phyloP scores from a whole-genome alignment of 1,140 invertebrate species.

The Leptinotarsa lineolata region DNA sequence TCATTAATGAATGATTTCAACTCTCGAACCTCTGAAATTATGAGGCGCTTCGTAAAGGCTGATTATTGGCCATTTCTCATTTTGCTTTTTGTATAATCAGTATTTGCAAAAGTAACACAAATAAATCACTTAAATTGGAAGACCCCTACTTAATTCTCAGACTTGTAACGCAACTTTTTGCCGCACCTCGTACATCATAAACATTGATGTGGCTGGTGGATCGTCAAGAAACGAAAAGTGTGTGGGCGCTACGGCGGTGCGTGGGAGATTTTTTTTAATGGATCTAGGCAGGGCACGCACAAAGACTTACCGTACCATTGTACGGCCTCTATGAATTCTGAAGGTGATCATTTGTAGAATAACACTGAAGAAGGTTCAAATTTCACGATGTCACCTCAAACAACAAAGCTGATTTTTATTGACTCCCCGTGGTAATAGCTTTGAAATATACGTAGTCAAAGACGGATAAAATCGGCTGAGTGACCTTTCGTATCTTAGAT shows the following conservation, averaged over 20 bases:
- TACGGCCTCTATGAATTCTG: constrained; percentile 14
- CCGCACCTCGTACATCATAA: background rate
- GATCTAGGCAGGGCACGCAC: constrained; percentile 17
- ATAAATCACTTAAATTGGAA: no score
- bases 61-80: no score
- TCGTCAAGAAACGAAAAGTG: constrained; percentile 6
- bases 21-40: no score
- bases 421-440: background rate
- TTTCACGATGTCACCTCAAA: constrained; percentile 7
- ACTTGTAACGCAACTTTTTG: background rate
- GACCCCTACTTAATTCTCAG: no score
- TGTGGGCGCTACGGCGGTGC: constrained; percentile 8
- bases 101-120: no score
- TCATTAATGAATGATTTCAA: no score
- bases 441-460: background rate
- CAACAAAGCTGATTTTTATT: constrained; percentile 6
- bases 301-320: constrained; percentile 11
- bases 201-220: background rate
- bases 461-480: no score
- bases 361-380: constrained; percentile 3
- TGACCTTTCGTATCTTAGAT: no score
- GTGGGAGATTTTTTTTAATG: constrained; percentile 19
- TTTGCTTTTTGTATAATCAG: no score
- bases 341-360: constrained; percentile 16
- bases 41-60: no score